phyloP scores from a whole-genome alignment of 2,797 vertebrate species.

The Chaunax sp. region DNA sequence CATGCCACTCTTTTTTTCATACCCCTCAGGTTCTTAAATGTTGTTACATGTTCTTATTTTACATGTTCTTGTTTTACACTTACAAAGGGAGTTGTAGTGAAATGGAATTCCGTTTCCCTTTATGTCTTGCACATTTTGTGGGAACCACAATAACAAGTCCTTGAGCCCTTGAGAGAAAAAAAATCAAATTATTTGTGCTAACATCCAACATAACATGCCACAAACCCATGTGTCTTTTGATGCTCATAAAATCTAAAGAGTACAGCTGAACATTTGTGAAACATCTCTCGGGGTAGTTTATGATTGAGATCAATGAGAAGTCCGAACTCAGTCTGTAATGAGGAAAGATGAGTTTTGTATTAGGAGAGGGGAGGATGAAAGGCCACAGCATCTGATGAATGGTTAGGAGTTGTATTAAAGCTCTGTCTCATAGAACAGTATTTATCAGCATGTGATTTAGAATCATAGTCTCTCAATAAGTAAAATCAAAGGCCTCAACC shows the following conservation, averaged over 20 bases:
- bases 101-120: no score
- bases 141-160: no score
- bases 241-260: constrained; percentile 25
- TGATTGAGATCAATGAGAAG: constrained; percentile 42
- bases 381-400: constrained; percentile 56
- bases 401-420: constrained; percentile 49
- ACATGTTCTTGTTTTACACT: no score
- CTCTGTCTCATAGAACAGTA: constrained; percentile 37
- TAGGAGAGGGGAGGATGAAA: constrained; percentile 50
- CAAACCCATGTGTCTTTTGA: background rate
- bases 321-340: constrained; percentile 43
- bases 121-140: no score
- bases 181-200: background rate
- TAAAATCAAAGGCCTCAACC: constrained; percentile 17
- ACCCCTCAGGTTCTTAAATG: no score
- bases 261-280: constrained; percentile 19
- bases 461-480: constrained; percentile 9
- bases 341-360: constrained; percentile 56
- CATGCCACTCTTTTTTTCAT: no score
- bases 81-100: no score
- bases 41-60: no score
- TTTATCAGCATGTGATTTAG: constrained; percentile 42
- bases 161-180: no score
- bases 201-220: background rate
- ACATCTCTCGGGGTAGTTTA: background rate